A percentile compares a stretch with the other conserved stretches of the same genome.
Conservation (phyloP, 2,797 vertebrate species). For the Hyperoplus lanceolatus region DNA sequence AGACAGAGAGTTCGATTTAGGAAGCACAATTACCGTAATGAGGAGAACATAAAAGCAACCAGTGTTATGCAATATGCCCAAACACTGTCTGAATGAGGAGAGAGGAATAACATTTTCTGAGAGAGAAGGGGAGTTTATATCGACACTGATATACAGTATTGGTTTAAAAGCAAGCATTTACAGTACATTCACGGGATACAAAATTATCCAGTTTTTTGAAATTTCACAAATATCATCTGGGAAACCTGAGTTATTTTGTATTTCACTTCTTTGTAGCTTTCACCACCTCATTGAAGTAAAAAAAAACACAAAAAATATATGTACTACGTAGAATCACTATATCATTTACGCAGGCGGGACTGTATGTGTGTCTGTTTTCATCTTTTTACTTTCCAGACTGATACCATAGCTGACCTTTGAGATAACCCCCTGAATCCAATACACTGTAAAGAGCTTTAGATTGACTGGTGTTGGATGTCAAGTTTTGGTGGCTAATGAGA, state of each 20-base stretch:
- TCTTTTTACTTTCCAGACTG: slow-evolving; percentile 39
- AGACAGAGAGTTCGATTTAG: neutral
- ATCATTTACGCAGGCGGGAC: slow-evolving; percentile 8
- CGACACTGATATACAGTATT: neutral
- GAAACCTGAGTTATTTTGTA: slow-evolving; percentile 26
- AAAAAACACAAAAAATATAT: neutral
- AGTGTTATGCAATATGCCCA: neutral
- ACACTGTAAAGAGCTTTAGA: slow-evolving; percentile 46
- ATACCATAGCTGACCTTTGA: slow-evolving; percentile 58
- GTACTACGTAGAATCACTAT: neutral
- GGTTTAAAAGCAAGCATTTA: neutral
- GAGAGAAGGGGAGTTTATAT: neutral
- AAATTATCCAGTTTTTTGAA: slow-evolving; percentile 11
- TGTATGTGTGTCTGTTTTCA: neutral
- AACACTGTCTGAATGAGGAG: neutral
- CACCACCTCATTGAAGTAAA: neutral
- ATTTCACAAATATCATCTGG: neutral
- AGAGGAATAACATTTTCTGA: neutral
- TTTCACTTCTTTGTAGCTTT: slow-evolving; percentile 14
- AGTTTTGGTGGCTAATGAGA: slow-evolving; percentile 31
- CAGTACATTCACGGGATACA: neutral
- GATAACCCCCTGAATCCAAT: slow-evolving; percentile 50
- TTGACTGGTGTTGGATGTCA: slow-evolving; percentile 59
- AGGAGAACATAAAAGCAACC: neutral
- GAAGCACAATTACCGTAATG: neutral